A percentile compares a stretch with the other conserved stretches of the same genome.
Evolutionary conservation across 2,888 invertebrate genomes (phyloP).

Genomic region (Drosophila anomalata): DNA sequence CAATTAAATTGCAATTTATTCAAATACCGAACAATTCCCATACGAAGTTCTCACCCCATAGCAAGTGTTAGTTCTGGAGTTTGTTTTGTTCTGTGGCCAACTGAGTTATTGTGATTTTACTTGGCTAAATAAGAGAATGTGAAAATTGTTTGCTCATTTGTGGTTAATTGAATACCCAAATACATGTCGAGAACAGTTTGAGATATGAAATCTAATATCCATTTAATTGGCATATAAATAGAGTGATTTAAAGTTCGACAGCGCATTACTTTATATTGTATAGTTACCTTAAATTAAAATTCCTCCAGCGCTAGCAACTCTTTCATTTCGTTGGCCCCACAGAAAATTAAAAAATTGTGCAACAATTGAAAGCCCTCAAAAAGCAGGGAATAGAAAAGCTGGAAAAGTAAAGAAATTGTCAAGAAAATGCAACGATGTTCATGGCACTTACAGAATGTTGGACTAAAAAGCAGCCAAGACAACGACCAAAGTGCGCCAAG

Average conservation of each 20-base stretch:
- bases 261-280: background rate
- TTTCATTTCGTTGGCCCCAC: constrained; percentile 60
- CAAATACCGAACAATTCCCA: constrained; percentile 33
- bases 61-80: constrained; percentile 42
- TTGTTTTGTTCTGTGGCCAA: constrained; percentile 64
- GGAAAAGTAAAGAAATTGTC: constrained; percentile 64
- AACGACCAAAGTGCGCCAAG: constrained; percentile 46
- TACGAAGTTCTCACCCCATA: background rate
- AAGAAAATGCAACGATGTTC: constrained; percentile 63
- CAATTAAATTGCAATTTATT: constrained; percentile 65
- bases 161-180: constrained; percentile 68
- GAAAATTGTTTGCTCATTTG: constrained; percentile 71
- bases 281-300: constrained; percentile 46
- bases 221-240: constrained; percentile 52
- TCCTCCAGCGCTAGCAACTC: constrained; percentile 42
- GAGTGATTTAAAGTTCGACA: constrained; percentile 12
- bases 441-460: constrained; percentile 41
- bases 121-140: constrained; percentile 48
- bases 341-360: constrained; percentile 80
- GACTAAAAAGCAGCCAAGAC: constrained; percentile 32
- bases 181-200: constrained; percentile 40
- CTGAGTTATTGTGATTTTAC: constrained; percentile 68
- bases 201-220: constrained; percentile 51
- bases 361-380: constrained; percentile 72
- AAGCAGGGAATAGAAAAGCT: constrained; percentile 36